Evolutionary conservation across 2,113 vertebrate genomes (phyloP).

Genomic region (Labeo catla): DNA sequence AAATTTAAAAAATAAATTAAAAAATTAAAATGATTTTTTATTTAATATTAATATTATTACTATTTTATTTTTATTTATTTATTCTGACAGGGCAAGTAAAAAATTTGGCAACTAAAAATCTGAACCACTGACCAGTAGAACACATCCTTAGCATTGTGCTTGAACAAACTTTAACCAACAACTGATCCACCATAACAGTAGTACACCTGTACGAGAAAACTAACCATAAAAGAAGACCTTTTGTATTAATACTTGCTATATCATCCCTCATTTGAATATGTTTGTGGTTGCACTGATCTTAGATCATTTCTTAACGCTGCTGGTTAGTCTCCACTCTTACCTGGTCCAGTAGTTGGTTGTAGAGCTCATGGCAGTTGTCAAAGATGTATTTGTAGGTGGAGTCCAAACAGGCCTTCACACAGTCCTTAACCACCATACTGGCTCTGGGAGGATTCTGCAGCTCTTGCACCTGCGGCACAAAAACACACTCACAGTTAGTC

Average conservation of each 20-base stretch:
- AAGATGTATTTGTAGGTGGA: conserved; percentile 98
- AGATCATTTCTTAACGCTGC: neutral
- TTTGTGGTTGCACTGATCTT: neutral
- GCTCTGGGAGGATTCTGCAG: conserved; percentile 93
- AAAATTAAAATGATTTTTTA: too few species aligned
- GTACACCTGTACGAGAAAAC: neutral
- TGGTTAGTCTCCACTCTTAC: conserved; percentile 72
- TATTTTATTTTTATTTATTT: too few species aligned
- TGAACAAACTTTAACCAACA: too few species aligned
- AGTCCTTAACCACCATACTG: conserved; percentile 93
- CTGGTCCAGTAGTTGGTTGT: conserved; percentile 92
- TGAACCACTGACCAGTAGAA: neutral
- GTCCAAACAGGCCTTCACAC: conserved; percentile 92
- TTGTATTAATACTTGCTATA: neutral
- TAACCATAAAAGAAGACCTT: neutral
- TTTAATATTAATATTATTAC: too few species aligned
- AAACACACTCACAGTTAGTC: neutral
- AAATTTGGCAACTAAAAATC: neutral
- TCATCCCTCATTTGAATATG: neutral
- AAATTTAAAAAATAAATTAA: too few species aligned
- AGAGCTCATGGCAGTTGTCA: conserved; percentile 96
- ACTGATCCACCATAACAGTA: too few species aligned
- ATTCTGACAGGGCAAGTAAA: too few species aligned
- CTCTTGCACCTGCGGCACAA: conserved; percentile 86
- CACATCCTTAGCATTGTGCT: neutral